Conservation (phyloP, 2,113 vertebrate genomes). For the Nyctereutes procyonoides region DNA sequence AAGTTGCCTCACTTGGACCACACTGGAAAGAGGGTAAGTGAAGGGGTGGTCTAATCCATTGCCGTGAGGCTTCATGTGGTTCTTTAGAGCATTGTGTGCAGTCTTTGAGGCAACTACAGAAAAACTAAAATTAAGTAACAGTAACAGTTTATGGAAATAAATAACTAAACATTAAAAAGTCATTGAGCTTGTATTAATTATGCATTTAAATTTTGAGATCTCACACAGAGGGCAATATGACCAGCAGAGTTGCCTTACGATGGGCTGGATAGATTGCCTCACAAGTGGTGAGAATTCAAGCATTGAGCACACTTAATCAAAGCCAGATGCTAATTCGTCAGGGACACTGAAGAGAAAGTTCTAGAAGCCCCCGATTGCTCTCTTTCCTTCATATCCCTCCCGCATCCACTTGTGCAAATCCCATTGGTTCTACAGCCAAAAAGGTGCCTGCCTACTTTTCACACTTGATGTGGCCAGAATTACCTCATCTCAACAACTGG, state of each 20-base stretch:
- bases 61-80: fast-evolving
- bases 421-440: not conserved
- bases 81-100: not conserved
- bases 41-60: not conserved
- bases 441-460: not conserved
- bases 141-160: not conserved
- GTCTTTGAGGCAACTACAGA: not conserved
- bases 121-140: not conserved
- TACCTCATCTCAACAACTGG: fast-evolving
- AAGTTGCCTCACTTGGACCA: not conserved
- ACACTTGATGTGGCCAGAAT: not conserved
- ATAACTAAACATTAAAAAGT: not conserved
- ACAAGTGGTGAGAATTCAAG: not conserved
- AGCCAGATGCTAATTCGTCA: not conserved
- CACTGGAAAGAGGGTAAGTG: not conserved
- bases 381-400: not conserved
- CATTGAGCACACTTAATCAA: not conserved
- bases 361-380: not conserved
- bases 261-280: not conserved
- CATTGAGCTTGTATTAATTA: not conserved
- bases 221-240: not conserved
- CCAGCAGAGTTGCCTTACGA: not conserved
- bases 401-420: not conserved
- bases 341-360: not conserved
- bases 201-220: not conserved